A percentile compares a stretch with the other conserved stretches of the same genome.
Conservation (phyloP, 2,113 vertebrate species). For the Athene cunicularia region DNA sequence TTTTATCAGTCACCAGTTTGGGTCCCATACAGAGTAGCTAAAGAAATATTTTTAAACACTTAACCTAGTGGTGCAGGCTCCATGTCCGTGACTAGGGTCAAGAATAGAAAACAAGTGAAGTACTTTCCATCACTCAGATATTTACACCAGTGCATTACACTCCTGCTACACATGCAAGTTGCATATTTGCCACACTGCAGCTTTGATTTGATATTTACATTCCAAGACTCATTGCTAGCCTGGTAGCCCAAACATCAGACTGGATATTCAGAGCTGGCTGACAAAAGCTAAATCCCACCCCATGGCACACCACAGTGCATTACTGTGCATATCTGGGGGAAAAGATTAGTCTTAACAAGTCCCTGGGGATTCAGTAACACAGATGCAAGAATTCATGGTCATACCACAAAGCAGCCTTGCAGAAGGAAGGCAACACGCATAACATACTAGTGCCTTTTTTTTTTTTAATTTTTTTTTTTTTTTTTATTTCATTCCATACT, state of each 20-base stretch:
- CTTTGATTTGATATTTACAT: not conserved
- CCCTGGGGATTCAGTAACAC: too few species aligned
- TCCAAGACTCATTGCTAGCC: not conserved
- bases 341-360: too few species aligned
- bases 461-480: not conserved
- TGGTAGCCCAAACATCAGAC: not conserved
- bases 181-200: not conserved
- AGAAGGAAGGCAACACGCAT: not conserved
- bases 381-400: not conserved
- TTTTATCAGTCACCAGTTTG: not conserved
- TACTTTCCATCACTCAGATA: not conserved
- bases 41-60: not conserved
- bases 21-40: not conserved
- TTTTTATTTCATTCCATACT: not conserved
- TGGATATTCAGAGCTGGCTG: not conserved
- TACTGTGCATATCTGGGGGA: not conserved
- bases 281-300: not conserved
- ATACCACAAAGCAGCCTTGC: not conserved
- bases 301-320: not conserved
- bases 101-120: not conserved
- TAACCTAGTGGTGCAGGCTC: not conserved
- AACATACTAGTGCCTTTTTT: not conserved
- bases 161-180: fast-evolving
- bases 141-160: not conserved
- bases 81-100: fast-evolving